phyloP scores from a whole-genome alignment of 2,797 vertebrate genomes.

The Geotrypetes seraphini region DNA sequence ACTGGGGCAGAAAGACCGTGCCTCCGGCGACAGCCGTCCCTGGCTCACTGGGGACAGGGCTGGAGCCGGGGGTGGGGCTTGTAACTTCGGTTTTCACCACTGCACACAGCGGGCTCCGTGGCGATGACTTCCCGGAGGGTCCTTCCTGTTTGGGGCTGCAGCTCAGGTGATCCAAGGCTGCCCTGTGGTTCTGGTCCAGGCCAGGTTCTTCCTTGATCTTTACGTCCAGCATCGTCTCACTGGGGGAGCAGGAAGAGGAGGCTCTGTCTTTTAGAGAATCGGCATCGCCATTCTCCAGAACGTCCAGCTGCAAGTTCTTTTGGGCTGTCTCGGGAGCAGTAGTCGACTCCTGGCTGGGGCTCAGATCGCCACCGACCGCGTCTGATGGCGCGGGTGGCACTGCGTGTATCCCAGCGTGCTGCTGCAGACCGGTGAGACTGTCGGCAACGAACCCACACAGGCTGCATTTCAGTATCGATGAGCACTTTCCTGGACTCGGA shows the following conservation, averaged over 20 bases:
- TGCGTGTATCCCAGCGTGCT: conserved; percentile 67
- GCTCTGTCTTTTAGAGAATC: conserved; percentile 40
- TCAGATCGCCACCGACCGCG: too few relatives aligned
- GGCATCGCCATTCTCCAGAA: conserved; percentile 51
- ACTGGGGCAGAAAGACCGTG: conserved; percentile 75
- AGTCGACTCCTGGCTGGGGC: conserved; percentile 32
- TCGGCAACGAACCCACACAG: conserved; percentile 70
- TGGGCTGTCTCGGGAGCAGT: background rate
- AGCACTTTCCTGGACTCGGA: conserved; percentile 60
- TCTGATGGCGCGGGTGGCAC: conserved; percentile 24
- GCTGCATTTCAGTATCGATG: conserved; percentile 64
- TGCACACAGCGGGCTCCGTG: conserved; percentile 53
- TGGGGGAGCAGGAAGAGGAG: conserved; percentile 3
- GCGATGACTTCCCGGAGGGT: conserved; percentile 55
- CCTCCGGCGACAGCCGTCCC: conserved; percentile 57
- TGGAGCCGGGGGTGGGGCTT: conserved; percentile 83
- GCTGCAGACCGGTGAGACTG: conserved; percentile 65
- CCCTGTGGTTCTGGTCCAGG: conserved; percentile 30
- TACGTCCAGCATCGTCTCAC: conserved; percentile 15
- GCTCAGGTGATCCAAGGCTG: accelerated
- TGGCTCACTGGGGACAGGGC: conserved; percentile 68
- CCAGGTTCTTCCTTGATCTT: conserved; percentile 76
- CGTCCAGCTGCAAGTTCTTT: conserved; percentile 26
- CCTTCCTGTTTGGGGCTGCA: background rate
- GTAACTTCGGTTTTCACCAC: conserved; percentile 75